Conservation (phyloP, 2,797 vertebrate species). For the Leptodactylus fallax region DNA sequence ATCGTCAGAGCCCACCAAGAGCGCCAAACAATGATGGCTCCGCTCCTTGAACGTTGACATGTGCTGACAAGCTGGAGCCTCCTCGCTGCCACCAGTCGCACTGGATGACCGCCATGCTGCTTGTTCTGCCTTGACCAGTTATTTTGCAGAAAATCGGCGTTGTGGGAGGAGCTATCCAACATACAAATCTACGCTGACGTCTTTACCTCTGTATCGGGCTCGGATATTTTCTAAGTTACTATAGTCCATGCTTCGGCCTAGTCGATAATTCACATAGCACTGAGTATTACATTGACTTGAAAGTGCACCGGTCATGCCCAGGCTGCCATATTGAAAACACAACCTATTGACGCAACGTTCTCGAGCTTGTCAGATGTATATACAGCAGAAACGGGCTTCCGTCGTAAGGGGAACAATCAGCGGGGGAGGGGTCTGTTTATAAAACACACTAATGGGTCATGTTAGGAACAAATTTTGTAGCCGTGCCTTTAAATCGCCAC, state of each 20-base stretch:
- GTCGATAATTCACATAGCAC: not conserved
- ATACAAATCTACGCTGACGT: not conserved
- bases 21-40: slow-evolving; percentile 78
- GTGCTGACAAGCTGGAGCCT: not conserved
- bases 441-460: not conserved
- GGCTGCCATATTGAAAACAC: not conserved
- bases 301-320: not conserved
- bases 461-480: not conserved
- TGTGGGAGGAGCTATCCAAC: not conserved
- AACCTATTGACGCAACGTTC: not conserved
- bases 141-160: not conserved
- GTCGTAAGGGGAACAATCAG: not conserved
- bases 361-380: not conserved
- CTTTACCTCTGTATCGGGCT: not conserved
- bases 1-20: slow-evolving; percentile 91
- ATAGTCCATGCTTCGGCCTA: not conserved
- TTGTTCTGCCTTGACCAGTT: slow-evolving; percentile 14
- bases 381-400: not conserved
- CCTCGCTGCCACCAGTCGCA: not conserved
- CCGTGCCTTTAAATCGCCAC: slow-evolving; percentile 31
- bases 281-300: not conserved
- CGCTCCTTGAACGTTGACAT: not conserved
- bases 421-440: not conserved
- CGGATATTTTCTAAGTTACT: not conserved
- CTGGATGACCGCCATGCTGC: slow-evolving; percentile 31